Evolutionary conservation across 2,113 vertebrate species (phyloP), one percentile per base, ranked within the genome.

Genomic region (Lophotis ruficrista): DNA sequence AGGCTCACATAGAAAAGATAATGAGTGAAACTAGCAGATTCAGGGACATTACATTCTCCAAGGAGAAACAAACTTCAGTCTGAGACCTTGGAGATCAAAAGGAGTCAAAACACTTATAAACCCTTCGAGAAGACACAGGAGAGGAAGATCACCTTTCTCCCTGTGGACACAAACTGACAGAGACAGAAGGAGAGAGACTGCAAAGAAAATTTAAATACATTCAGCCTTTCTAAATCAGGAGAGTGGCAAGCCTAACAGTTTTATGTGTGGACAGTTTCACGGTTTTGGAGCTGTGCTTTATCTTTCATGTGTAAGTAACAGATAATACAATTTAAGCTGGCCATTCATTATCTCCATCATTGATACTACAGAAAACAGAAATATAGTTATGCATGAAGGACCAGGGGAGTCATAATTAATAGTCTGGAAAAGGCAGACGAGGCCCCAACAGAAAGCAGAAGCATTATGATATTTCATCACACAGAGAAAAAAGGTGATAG

Each of bases 21-120:
- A 60, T 57, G n/a, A 89, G 53, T 65, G 54, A 93, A 91, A 76
- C 54, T 61, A 57, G 33, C 75, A 86, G n/a, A 85, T 93, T 94
- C 92, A 68, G 71, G 68, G 90, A 77, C 18, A 1, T 50, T 54
- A 23, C n/a, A 64, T 1, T 80, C 87, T 91, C 87, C 87, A 96
- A 83, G 84, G 71, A 94, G 92, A 93, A 85, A 95, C 41, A 90
- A 93, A 85, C 62, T 77, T 93, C 51, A 81, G 62, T 57, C 78
- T 66, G 75, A 93, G 85, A 93, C 66, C 71, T 88, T 81, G 82
- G 76, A 70, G 64, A 94, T 90, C 50, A 95, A 77, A 93, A 83
- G 88, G n/a, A 83, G 50, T 66, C 27, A 11, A 92, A 88, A 77
- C 62, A 70, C n/a, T 93, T 72, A 69, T 2, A 88, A 90, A 73